Conservation (phyloP, 1,140 invertebrate species). For the Bombus vancouverensis region DNA sequence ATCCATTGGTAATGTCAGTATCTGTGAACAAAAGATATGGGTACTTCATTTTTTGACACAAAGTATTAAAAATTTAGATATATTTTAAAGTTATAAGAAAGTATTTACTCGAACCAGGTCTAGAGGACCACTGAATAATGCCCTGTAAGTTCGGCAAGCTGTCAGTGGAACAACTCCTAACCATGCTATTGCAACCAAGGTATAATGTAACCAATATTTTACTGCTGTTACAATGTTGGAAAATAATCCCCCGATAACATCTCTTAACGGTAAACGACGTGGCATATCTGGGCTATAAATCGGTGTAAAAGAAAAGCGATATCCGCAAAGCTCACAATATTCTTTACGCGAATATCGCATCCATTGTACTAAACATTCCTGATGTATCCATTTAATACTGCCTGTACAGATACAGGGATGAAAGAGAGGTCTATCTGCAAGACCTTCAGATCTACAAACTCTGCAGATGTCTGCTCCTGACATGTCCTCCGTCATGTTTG, state of each 20-base stretch:
- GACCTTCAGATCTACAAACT: slow-evolving; percentile 97
- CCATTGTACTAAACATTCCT: slow-evolving; percentile 95
- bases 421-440: slow-evolving; percentile 93
- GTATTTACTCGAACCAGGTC: slow-evolving; percentile 85
- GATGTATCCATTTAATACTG: slow-evolving; percentile 99
- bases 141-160: slow-evolving; percentile 97
- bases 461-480: slow-evolving; percentile 94
- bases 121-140: slow-evolving; percentile 94
- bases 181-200: slow-evolving; percentile 98
- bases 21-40: slow-evolving; percentile 66
- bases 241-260: slow-evolving; percentile 94
- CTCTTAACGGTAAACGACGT: slow-evolving; percentile 94
- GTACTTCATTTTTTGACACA: background rate
- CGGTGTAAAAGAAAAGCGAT: slow-evolving; percentile 98
- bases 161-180: slow-evolving; percentile 97
- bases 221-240: slow-evolving; percentile 95
- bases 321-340: slow-evolving; percentile 99
- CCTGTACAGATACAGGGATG: slow-evolving; percentile 99
- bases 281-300: slow-evolving; percentile 99
- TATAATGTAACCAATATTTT: slow-evolving; percentile 98
- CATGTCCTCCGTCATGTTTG: slow-evolving; percentile 83
- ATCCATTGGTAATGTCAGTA: slow-evolving; percentile 94
- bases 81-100: background rate
- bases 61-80: slow-evolving; percentile 9
- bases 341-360: slow-evolving; percentile 98